phyloP scores from a whole-genome alignment of 2,113 vertebrate genomes.

The Acrocephalus kingi region DNA sequence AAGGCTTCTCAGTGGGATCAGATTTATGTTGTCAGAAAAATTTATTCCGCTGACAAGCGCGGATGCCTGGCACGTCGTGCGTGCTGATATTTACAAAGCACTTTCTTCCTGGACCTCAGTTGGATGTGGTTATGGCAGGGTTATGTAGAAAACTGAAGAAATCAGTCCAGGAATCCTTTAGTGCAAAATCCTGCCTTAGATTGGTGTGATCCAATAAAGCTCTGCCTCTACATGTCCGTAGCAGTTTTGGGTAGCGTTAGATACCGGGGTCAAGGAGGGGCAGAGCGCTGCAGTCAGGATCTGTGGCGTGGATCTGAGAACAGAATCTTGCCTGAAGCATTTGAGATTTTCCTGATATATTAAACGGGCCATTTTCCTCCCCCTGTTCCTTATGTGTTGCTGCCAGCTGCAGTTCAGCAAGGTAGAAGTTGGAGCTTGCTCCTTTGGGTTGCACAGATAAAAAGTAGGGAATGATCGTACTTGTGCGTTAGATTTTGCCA shows the following conservation, averaged over 20 bases:
- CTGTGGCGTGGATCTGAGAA: constrained; percentile 46
- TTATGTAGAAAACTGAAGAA: background rate
- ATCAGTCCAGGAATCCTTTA: constrained; percentile 27
- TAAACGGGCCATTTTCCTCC: background rate
- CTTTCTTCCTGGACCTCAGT: constrained; percentile 44
- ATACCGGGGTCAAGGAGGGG: constrained; percentile 17
- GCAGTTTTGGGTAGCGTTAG: constrained; percentile 13
- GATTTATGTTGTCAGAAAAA: constrained; percentile 73
- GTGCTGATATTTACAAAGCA: constrained; percentile 67
- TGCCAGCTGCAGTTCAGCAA: constrained; percentile 52
- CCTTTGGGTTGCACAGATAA: background rate
- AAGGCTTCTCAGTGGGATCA: constrained; percentile 58
- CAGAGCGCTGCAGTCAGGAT: constrained; percentile 16
- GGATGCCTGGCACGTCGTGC: constrained; percentile 1
- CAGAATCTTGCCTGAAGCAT: constrained; percentile 55
- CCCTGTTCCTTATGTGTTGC: background rate
- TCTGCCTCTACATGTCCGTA: constrained; percentile 3
- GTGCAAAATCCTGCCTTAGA: constrained; percentile 33
- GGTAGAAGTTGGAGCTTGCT: constrained; percentile 38
- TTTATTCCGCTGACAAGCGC: constrained; percentile 52
- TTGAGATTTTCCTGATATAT: constrained; percentile 37
- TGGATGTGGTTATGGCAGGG: constrained; percentile 5
- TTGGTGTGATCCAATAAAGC: constrained; percentile 27
- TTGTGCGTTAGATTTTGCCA: background rate
- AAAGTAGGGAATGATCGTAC: background rate